phyloP scores from a whole-genome alignment of 2,888 invertebrate genomes.

The Parelbella ahira region DNA sequence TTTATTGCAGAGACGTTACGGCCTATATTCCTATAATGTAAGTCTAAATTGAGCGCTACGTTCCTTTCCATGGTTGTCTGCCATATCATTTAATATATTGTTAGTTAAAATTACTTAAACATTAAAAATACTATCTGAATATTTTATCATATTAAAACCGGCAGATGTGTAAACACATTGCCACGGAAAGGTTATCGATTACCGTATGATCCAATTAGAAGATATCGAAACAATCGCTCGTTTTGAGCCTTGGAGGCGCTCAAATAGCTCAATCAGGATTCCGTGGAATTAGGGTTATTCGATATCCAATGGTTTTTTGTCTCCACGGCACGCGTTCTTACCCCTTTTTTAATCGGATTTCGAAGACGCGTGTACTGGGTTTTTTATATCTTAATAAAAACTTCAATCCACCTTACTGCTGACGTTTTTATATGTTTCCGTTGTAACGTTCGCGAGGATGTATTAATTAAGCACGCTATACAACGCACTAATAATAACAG shows the following conservation, averaged over 20 bases:
- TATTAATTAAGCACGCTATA: constrained; percentile 59
- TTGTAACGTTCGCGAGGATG: constrained; percentile 63
- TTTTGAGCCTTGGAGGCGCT: constrained; percentile 57
- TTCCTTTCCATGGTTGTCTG: no score
- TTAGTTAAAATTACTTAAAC: background rate
- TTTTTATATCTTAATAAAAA: constrained; percentile 68
- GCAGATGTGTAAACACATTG: constrained; percentile 74
- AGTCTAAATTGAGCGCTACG: no score
- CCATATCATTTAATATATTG: no score
- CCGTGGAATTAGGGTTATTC: constrained; percentile 70
- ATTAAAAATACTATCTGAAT: constrained; percentile 14
- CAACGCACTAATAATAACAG: no score
- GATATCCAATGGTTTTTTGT: constrained; percentile 53
- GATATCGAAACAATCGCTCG: constrained; percentile 73
- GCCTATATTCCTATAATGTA: no score
- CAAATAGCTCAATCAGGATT: constrained; percentile 77
- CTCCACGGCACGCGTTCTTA: constrained; percentile 59
- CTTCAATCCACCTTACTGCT: constrained; percentile 70
- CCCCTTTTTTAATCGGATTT: constrained; percentile 79
- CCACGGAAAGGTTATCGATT: constrained; percentile 72
- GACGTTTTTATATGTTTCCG: constrained; percentile 65
- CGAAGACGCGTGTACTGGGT: constrained; percentile 64
- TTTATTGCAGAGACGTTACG: no score
- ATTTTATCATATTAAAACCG: constrained; percentile 37
- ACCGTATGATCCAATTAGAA: constrained; percentile 78